Conservation (phyloP, 2,888 invertebrate species). For the Byasa hedistus region DNA sequence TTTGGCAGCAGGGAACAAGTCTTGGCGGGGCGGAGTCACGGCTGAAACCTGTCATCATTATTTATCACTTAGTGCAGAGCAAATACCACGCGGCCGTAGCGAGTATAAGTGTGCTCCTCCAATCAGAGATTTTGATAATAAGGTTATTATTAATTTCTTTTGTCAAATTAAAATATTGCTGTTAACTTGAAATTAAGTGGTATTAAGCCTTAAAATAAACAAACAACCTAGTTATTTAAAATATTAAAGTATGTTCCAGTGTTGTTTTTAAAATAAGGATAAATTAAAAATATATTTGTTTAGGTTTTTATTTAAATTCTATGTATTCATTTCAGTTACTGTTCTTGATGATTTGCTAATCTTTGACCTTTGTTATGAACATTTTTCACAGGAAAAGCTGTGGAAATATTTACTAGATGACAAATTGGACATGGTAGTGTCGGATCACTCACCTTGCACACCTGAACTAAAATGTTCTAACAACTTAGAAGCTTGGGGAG, state of each 20-base stretch:
- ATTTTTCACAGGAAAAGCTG: constrained; percentile 72
- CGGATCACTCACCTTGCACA: constrained; percentile 85
- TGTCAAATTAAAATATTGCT: neutral
- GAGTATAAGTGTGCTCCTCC: constrained; percentile 88
- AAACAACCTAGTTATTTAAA: neutral
- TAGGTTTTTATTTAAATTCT: too few relatives aligned
- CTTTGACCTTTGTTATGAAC: neutral
- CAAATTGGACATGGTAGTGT: constrained; percentile 82
- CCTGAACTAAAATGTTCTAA: constrained; percentile 82
- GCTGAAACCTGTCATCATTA: constrained; percentile 89
- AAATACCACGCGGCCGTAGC: constrained; percentile 82
- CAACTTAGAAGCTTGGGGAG: constrained; percentile 86
- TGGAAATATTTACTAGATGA: constrained; percentile 82
- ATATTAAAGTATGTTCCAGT: too few relatives aligned
- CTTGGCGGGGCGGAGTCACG: constrained; percentile 79
- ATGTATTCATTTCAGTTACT: too few relatives aligned
- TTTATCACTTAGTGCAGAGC: constrained; percentile 81
- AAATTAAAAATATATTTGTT: too few relatives aligned
- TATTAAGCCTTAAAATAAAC: neutral
- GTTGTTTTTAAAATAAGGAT: too few relatives aligned
- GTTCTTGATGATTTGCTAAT: neutral
- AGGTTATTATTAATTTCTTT: constrained; percentile 58
- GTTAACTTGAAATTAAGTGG: neutral
- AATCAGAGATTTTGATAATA: constrained; percentile 81
- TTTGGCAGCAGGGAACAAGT: constrained; percentile 72